Evolutionary conservation across 2,888 invertebrate species (phyloP).

Genomic region (Craniophora ligustri): DNA sequence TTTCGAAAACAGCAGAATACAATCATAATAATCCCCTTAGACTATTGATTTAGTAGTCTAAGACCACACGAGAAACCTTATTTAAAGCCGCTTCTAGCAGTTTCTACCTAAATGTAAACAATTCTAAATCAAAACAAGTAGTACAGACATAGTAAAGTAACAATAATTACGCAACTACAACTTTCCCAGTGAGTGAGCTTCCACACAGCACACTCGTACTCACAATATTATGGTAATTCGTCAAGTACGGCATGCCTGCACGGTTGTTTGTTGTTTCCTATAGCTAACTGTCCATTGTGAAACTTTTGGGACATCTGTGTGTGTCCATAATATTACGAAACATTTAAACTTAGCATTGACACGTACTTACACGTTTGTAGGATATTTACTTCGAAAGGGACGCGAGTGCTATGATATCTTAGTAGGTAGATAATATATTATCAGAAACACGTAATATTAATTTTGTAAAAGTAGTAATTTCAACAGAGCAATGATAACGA

Average conservation of each 20-base stretch:
- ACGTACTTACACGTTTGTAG: constrained; percentile 27
- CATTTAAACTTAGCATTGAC: constrained; percentile 42
- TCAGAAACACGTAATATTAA: too few species aligned
- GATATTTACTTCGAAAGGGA: constrained; percentile 32
- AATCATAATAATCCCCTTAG: too few species aligned
- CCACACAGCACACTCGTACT: constrained; percentile 5
- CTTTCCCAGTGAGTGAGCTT: constrained; percentile 2
- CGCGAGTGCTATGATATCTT: constrained; percentile 18
- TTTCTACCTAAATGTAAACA: background rate
- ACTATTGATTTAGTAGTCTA: too few species aligned
- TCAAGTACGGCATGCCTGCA: constrained; percentile 59
- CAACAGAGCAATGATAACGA: too few species aligned
- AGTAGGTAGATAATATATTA: too few species aligned
- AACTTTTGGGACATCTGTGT: constrained; percentile 57
- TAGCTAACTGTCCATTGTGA: constrained; percentile 69
- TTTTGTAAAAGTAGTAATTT: too few species aligned
- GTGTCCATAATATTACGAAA: constrained; percentile 49
- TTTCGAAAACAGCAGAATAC: too few species aligned
- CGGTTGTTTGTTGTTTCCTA: constrained; percentile 62
- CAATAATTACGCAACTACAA: constrained; percentile 9
- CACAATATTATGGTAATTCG: constrained; percentile 17
- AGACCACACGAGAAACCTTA: too few species aligned
- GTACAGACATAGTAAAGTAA: constrained; percentile 4
- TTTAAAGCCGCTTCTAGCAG: constrained; percentile 8
- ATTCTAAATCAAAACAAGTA: constrained; percentile 11